Base-by-base conservation (phyloP, 2,888 invertebrate species). In the Plagodis pulveraria region DNA sequence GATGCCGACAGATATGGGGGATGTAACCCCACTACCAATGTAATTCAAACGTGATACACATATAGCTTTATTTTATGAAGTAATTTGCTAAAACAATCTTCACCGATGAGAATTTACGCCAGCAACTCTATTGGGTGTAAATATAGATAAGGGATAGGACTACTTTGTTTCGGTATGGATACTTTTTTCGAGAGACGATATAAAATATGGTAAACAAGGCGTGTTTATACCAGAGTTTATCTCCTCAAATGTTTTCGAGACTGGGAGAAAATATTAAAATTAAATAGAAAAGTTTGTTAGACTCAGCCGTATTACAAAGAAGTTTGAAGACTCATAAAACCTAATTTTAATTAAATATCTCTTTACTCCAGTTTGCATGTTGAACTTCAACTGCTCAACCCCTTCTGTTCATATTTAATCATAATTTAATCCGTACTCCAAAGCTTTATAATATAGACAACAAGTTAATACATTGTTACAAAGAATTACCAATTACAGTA, bases 1-100 rank as follows among this genome's bases (percentile, higher is more conserved):
- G 73, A 65, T 65, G 76, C 57, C 77, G 76, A 75, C 77, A 69
- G 63, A 71, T 71, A 70, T 49, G 66, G 52, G 47, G 57, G 65
- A 69, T 66, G 52, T 57, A 38, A 52, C 42, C 49, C 45, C 47
- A 51, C 10, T 57, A 54, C 57, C 44, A 51, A 49, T 54, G 42
- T 50, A 10, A 56, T 59, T 63, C 51, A 52, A 62, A 62, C 57
- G 55, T 62, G 53, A 56, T 58, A 56, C 65, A 68, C 67, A 66
- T 67, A 56, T 60, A 65, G 56, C 62, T 56, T 66, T 66, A 70
- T 69, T 68, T 67, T 64, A 69, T 53, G 46, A 58, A 45, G 70
- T 70, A 69, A 70, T 73, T 69, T 68, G 70, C 66, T 51, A 59
- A 52, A 58, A 41, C 58, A 52, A 53, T 47, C 59, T 48, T 49